A percentile compares a stretch with the other conserved stretches of the same genome.
Evolutionary conservation across 2,113 vertebrate genomes (phyloP).

Genomic region (Ancistrus triradiatus): DNA sequence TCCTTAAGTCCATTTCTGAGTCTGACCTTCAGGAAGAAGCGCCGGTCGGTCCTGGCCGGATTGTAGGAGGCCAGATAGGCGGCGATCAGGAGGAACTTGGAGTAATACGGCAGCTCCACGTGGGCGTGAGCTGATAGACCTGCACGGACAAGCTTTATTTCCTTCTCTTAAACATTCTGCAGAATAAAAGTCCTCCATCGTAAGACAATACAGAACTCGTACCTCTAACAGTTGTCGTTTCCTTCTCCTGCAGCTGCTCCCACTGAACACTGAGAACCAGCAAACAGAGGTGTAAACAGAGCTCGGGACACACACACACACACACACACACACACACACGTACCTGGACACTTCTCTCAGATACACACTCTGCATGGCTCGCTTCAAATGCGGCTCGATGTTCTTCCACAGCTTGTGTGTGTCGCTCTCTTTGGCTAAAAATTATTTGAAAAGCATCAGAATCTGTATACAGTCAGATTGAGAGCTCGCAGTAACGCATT

Average conservation of each 20-base stretch:
- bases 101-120: slow-evolving; percentile 94
- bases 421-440: slow-evolving; percentile 82
- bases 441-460: no score
- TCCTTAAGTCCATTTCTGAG: no score
- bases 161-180: no score
- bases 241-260: slow-evolving; percentile 80
- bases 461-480: no score
- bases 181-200: no score
- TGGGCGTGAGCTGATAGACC: slow-evolving; percentile 91
- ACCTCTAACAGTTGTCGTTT: slow-evolving; percentile 83
- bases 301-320: neutral
- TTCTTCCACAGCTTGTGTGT: slow-evolving; percentile 92
- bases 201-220: no score
- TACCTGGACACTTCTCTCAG: slow-evolving; percentile 94
- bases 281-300: slow-evolving; percentile 38
- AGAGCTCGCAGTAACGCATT: no score
- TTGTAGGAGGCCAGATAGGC: slow-evolving; percentile 96
- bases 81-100: slow-evolving; percentile 94
- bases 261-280: slow-evolving; percentile 78
- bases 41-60: slow-evolving; percentile 90
- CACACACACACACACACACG: slow-evolving; percentile 15
- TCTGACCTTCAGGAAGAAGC: slow-evolving; percentile 95
- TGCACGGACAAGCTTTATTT: slow-evolving; percentile 72
- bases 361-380: slow-evolving; percentile 96
- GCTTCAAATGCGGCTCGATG: slow-evolving; percentile 94